Percentiles rank a stretch among this genome's conserved stretches.
Conservation (phyloP, 2,113 vertebrate genomes). For the Chloropsis hardwickii region DNA sequence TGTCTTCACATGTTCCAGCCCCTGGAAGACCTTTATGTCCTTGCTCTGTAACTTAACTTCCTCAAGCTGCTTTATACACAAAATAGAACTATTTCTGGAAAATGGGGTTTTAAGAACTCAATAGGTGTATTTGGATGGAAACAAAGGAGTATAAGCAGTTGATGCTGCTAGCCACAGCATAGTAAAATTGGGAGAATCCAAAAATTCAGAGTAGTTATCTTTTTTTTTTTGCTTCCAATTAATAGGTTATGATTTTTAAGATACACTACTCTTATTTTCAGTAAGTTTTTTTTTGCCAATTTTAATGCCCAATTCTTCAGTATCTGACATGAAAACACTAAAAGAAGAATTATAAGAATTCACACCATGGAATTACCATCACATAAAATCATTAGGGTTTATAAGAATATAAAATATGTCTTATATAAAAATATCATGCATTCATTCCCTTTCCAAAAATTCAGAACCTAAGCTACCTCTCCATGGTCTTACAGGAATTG, state of each 20-base stretch:
- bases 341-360: neutral
- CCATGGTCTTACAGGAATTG: neutral
- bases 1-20: neutral
- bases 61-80: neutral
- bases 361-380: neutral
- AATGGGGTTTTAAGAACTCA: neutral
- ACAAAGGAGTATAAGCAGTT: neutral
- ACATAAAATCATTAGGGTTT: neutral
- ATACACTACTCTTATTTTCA: neutral
- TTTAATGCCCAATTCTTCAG: neutral
- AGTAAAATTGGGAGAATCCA: neutral
- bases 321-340: neutral
- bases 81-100: neutral
- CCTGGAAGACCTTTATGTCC: neutral
- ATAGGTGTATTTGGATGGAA: neutral
- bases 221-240: neutral
- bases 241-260: neutral
- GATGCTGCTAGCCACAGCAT: neutral
- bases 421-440: neutral
- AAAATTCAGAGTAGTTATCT: neutral
- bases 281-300: neutral
- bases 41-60: constrained; percentile 13
- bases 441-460: neutral
- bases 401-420: neutral
- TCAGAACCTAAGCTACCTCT: neutral